A percentile compares a stretch with the other conserved stretches of the same genome.
These are phyloP conservation scores for Seriola quinqueradiata DNA, from an alignment of 2,113 vertebrate species.

Conservation along the genomic window DNA sequence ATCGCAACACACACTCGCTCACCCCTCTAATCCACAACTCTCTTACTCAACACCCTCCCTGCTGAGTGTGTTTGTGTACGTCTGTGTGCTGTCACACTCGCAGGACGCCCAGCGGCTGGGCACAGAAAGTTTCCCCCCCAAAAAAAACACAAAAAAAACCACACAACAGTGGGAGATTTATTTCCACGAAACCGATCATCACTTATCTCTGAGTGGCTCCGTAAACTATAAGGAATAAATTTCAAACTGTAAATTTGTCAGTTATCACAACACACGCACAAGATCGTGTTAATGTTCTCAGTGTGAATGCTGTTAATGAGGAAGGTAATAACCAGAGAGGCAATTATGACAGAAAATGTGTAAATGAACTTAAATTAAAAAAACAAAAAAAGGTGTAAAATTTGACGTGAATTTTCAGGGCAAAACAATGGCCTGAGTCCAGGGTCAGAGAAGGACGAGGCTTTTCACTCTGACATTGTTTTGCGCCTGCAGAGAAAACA, in stretches of 20 bases:
- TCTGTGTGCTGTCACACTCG: slow-evolving; percentile 10
- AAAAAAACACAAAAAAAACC: not conserved
- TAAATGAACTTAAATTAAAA: not conserved
- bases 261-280: slow-evolving; percentile 2
- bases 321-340: not conserved
- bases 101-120: slow-evolving; percentile 12
- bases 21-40: slow-evolving; percentile 42
- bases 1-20: slow-evolving; percentile 28
- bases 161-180: not conserved
- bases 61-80: slow-evolving; percentile 25
- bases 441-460: slow-evolving; percentile 32
- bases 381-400: not conserved
- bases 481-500: slow-evolving; percentile 34
- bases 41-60: slow-evolving; percentile 27
- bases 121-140: slow-evolving; percentile 5
- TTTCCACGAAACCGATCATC: slow-evolving; percentile 48
- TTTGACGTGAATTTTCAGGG: slow-evolving; percentile 1
- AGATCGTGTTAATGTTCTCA: slow-evolving; percentile 3
- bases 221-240: slow-evolving; percentile 29
- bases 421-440: slow-evolving; percentile 1
- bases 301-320: slow-evolving; percentile 33
- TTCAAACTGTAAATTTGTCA: slow-evolving; percentile 13
- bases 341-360: not conserved
- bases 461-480: slow-evolving; percentile 23
- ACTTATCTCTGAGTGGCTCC: slow-evolving; percentile 21